Evolutionary conservation across 2,888 invertebrate species (phyloP), one percentile per base, ranked within the genome.

Genomic region (Coecobrya sp.): DNA sequence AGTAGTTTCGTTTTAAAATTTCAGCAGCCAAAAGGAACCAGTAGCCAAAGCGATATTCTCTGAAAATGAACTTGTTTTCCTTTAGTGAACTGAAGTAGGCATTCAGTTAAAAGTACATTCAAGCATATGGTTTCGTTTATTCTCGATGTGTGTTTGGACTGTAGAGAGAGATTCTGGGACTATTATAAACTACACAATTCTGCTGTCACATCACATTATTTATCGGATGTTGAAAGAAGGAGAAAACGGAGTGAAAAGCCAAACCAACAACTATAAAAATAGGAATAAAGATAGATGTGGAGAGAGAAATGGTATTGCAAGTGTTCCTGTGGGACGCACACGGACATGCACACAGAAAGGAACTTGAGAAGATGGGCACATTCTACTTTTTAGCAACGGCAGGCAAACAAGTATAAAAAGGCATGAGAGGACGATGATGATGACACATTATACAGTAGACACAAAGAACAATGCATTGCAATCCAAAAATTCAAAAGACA

Each of bases 121-220:
- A 13, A 11, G 45, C 45, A 49, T 49, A 22, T 76, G 73, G 22
- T 42, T 76, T 45, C 45, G 8, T 22, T 76, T 7, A 45, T 11
- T 11, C 65, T 27, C 11, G 10, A 5, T 7, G 68, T 68, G 68
- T 10, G 30, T 59, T 1, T 19, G 68, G 68, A 30, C 25, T 68
- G 68, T 30, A 30, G 70, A 45, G 81, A 45, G 81, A 81, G 8
- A 81, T 55, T 55, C 55, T 25, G n/a, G 25, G 25, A 52, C 79
- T 52, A 13, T 25, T 79, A 52, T 73, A 73, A 73, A 73, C 70
- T 73, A 42, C 70, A 73, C 70, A 42, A 73, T 73, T 76, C 49
- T 11, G 76, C 76, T 76, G 76, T 76, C 76, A 76, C 82, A 82
- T 59, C 82, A 55, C 45, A 45, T 85, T 85, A 65, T 85, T 65